Evolutionary conservation across 1,140 invertebrate genomes (phyloP).

Genomic region (Tetramorium alpestre): DNA sequence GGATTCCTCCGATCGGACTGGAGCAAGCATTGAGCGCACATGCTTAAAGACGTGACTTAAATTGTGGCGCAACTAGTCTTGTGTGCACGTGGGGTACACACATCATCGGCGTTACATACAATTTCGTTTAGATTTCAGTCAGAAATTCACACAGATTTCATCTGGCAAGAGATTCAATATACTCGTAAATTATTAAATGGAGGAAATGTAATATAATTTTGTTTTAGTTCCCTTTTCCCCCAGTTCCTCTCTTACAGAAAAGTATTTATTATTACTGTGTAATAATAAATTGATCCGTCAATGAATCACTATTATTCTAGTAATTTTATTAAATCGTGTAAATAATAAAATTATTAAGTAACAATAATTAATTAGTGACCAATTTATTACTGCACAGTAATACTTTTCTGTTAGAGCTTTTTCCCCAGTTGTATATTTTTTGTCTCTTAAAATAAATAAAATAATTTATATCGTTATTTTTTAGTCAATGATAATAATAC

Average conservation of each 20-base stretch:
- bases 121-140: background rate
- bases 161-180: background rate
- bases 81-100: background rate
- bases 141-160: constrained; percentile 1
- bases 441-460: background rate
- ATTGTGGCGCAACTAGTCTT: constrained; percentile 8
- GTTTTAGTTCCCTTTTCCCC: background rate
- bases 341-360: too few relatives aligned
- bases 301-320: too few relatives aligned
- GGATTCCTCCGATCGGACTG: constrained; percentile 49
- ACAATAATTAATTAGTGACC: too few relatives aligned
- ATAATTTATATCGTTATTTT: background rate
- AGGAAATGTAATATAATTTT: background rate
- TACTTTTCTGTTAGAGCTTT: too few relatives aligned
- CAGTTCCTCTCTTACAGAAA: background rate
- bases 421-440: too few relatives aligned
- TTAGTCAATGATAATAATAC: background rate
- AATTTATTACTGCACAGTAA: too few relatives aligned
- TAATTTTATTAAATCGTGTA: too few relatives aligned
- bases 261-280: too few relatives aligned
- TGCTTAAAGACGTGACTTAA: constrained; percentile 1
- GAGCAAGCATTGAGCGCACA: constrained; percentile 25
- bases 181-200: background rate
- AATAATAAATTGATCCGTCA: too few relatives aligned
- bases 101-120: background rate